phyloP scores from a whole-genome alignment of 35 echinoderm and acorn worm genomes.

The Hemicentrotus pulcherrimus region DNA sequence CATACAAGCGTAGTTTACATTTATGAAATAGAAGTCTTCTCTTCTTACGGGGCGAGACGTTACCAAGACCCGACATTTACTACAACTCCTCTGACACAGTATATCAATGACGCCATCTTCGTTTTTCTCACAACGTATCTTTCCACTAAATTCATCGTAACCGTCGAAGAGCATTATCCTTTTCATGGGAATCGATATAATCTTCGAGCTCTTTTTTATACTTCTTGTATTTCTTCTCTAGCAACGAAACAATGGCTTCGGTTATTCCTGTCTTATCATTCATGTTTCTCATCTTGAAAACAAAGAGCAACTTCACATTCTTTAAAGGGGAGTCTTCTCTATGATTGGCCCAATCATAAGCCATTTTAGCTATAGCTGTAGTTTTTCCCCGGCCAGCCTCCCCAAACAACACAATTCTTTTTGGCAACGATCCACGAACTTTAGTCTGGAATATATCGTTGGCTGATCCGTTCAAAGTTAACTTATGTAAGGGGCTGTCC shows the following conservation, averaged over 20 bases:
- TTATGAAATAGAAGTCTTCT: neutral
- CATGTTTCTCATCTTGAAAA: neutral
- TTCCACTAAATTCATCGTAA: constrained; percentile 20
- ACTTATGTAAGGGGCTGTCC: neutral
- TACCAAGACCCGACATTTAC: neutral
- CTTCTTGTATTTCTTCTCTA: neutral
- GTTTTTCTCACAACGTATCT: neutral
- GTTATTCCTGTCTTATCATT: neutral
- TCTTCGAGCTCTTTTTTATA: neutral
- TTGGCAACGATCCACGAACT: neutral
- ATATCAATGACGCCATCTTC: neutral
- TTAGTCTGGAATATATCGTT: neutral
- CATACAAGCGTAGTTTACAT: neutral
- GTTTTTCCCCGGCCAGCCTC: constrained; percentile 9
- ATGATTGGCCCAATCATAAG: constrained; percentile 23
- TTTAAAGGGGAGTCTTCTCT: constrained; percentile 14
- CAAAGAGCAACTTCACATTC: no score
- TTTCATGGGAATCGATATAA: constrained; percentile 17
- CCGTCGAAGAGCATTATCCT: constrained; percentile 28
- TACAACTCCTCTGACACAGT: neutral
- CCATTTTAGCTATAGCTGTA: constrained; percentile 14
- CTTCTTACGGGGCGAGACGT: neutral
- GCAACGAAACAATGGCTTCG: neutral
- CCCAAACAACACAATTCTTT: neutral
- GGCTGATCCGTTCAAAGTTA: neutral